Evolutionary conservation across 2,113 vertebrate species (phyloP), one percentile per base, ranked within the genome.

Genomic region (Dasypus novemcinctus): DNA sequence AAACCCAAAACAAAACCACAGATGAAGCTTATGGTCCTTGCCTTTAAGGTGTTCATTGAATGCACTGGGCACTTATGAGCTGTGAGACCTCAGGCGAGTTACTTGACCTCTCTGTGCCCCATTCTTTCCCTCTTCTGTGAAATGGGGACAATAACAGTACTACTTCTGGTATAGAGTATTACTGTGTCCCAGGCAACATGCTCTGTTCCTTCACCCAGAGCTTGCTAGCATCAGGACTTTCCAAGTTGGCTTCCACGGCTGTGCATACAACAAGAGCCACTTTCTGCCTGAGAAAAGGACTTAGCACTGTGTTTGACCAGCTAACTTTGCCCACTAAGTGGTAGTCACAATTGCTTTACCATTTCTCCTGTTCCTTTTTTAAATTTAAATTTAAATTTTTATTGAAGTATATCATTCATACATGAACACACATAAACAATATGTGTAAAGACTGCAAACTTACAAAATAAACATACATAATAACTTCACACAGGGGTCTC

Each of bases 241-340:
- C 57, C 57, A 59, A 8, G 3, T 15, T 6, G 29, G 13, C 43
- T 54, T 91, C 41, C 33, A 49, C 21, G 49, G 33, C 78, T 43
- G 21, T 15, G 5, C 7, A 7, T 41, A 18, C 7, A 41, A 1
- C 1, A 5, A 59, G 20, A 59, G 23, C 63, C 33, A 5, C 1
- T 0, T 25, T 49, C 27, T 23, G 3, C n/a, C 64, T 29, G 66
- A 3, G 3, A 38, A 21, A 33, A 57, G 49, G 1, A 13, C 29
- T 36, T 71, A 0, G 5, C 1, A 3, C 31, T 0, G n/a, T 17
- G 5, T 54, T 4, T 1, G 13, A 29, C 17, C 15, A 8, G 2
- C 33, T 23, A 38, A 74, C n/a, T 0, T 18, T 41, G n/a, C 63
- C 8, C 9, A 9, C 54, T 6, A 11, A 54, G 29, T 17, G 69